These are phyloP conservation scores for Lasioglossum morio DNA, from an alignment of 2,888 invertebrate species.

Conservation along the genomic window DNA sequence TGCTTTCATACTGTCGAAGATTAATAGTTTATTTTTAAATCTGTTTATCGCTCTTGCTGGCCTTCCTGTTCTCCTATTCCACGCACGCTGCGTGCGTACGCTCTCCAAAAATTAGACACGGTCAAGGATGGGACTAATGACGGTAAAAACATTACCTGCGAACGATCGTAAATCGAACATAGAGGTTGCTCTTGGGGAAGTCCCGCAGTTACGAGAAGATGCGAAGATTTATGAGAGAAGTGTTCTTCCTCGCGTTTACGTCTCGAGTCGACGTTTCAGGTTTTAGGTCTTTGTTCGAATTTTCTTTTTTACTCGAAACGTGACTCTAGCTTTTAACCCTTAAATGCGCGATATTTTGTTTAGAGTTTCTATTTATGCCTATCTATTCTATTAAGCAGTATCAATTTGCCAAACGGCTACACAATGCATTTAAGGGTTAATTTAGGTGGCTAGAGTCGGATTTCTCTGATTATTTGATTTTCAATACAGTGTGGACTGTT, in stretches of 20 bases:
- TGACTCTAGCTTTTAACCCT: no score
- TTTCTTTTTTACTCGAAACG: no score
- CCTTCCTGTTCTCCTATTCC: not conserved
- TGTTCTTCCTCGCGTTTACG: no score
- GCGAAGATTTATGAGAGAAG: not conserved
- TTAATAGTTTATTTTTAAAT: conserved; percentile 12
- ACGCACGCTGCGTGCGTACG: not conserved
- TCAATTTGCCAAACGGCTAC: no score
- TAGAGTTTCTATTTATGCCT: no score
- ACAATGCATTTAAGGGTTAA: no score
- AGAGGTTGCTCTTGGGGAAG: not conserved
- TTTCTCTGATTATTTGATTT: no score
- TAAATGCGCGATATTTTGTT: no score
- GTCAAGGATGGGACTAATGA: not conserved
- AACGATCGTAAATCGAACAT: not conserved
- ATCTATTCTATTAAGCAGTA: no score
- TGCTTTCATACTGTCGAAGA: not conserved
- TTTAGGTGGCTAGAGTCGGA: not conserved
- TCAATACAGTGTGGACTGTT: not conserved
- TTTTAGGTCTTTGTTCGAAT: no score
- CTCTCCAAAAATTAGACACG: not conserved
- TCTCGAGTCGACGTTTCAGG: no score
- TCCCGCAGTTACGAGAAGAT: not conserved
- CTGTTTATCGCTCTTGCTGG: not conserved
- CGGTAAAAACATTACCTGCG: not conserved